Evolutionary conservation across 2,797 vertebrate species (phyloP).

Genomic region (Eurystomus glaucurus): DNA sequence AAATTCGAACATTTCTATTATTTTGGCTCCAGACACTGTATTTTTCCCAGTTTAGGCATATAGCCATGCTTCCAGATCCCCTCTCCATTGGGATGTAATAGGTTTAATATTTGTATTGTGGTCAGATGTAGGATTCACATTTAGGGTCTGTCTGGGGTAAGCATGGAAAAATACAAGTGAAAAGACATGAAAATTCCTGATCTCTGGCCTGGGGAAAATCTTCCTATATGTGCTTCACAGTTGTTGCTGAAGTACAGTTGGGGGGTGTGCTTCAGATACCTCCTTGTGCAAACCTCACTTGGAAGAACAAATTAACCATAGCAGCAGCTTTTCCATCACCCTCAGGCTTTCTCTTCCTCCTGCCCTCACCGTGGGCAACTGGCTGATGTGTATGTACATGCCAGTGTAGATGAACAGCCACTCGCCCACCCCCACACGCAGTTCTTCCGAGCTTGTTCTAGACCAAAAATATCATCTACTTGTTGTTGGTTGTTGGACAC

Average conservation of each 20-base stretch:
- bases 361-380: neutral
- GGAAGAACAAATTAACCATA: neutral
- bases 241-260: neutral
- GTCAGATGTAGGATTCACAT: neutral
- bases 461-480: neutral
- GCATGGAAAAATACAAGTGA: neutral
- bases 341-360: neutral
- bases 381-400: rapidly evolving
- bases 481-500: neutral
- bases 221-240: neutral
- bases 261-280: neutral
- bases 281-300: neutral
- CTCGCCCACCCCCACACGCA: rapidly evolving
- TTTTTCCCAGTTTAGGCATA: conserved; percentile 28
- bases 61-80: neutral
- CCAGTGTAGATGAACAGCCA: neutral
- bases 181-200: neutral
- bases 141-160: neutral
- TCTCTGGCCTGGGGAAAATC: neutral
- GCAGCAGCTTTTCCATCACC: neutral
- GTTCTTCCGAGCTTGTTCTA: neutral
- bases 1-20: conserved; percentile 6
- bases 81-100: neutral
- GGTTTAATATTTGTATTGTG: neutral
- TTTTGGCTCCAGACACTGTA: neutral